phyloP scores from a whole-genome alignment of 2,888 invertebrate genomes.

The Drosophila testacea region DNA sequence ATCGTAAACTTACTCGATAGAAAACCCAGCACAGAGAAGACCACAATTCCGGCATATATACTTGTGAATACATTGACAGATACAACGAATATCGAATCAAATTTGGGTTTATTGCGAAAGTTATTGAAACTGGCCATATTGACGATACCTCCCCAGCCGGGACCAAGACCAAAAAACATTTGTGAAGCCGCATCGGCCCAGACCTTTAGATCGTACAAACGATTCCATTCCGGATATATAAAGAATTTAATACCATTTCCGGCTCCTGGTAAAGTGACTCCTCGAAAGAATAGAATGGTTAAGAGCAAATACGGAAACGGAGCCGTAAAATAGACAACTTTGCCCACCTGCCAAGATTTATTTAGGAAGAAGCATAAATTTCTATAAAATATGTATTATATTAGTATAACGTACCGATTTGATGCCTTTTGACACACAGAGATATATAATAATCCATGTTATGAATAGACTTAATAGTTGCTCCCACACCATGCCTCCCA shows the following conservation, averaged over 20 bases:
- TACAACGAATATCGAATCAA: slow-evolving; percentile 89
- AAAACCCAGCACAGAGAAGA: slow-evolving; percentile 92
- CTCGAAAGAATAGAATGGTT: slow-evolving; percentile 90
- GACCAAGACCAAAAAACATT: slow-evolving; percentile 95
- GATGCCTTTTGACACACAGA: slow-evolving; percentile 94
- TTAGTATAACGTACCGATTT: slow-evolving; percentile 86
- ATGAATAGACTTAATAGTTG: slow-evolving; percentile 90
- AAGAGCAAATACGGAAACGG: slow-evolving; percentile 92
- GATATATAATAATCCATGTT: slow-evolving; percentile 92
- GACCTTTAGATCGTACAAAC: slow-evolving; percentile 91
- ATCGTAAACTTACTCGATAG: slow-evolving; percentile 86
- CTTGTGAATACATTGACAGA: slow-evolving; percentile 91
- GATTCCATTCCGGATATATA: slow-evolving; percentile 91
- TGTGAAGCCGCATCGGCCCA: slow-evolving; percentile 98
- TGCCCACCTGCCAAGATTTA: slow-evolving; percentile 78
- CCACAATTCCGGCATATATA: slow-evolving; percentile 92
- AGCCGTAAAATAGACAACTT: slow-evolving; percentile 93
- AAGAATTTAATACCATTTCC: slow-evolving; percentile 91
- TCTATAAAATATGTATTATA: too few species aligned
- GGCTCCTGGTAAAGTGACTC: slow-evolving; percentile 93
- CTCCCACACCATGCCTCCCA: slow-evolving; percentile 93
- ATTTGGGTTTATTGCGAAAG: slow-evolving; percentile 89
- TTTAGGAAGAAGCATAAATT: too few species aligned
- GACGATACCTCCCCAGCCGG: slow-evolving; percentile 93
- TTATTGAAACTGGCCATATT: slow-evolving; percentile 94